A percentile compares a stretch with the other conserved stretches of the same genome.
phyloP scores from a whole-genome alignment of 2,113 vertebrate species.

The Aspidoscelis tigris region DNA sequence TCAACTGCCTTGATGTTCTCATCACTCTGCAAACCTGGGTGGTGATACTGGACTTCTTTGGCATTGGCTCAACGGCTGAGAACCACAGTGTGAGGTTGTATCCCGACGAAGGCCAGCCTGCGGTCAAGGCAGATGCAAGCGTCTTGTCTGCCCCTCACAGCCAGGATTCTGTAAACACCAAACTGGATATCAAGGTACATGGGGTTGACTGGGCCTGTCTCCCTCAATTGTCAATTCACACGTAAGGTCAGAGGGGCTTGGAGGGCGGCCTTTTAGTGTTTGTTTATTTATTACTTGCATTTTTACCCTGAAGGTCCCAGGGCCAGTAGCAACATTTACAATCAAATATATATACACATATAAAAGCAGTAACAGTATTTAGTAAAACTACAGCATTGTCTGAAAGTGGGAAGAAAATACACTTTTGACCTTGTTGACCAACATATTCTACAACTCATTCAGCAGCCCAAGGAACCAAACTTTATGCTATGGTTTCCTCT shows the following conservation, averaged over 20 bases:
- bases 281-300: no score
- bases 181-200: slow-evolving; percentile 93
- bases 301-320: no score
- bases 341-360: no score
- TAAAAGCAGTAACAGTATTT: no score
- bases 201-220: slow-evolving; percentile 38
- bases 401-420: no score
- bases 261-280: neutral
- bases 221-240: neutral
- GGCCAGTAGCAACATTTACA: no score
- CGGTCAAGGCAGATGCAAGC: slow-evolving; percentile 65
- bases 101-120: slow-evolving; percentile 71
- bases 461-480: no score
- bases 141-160: slow-evolving; percentile 58
- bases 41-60: slow-evolving; percentile 97
- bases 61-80: slow-evolving; percentile 95
- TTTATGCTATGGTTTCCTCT: no score
- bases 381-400: no score
- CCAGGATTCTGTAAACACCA: slow-evolving; percentile 87
- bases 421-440: no score
- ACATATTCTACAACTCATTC: no score
- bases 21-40: slow-evolving; percentile 98
- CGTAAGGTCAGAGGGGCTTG: neutral
- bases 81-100: slow-evolving; percentile 89
- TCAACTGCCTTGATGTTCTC: slow-evolving; percentile 95